Percentiles rank a stretch among this genome's conserved stretches.
These are phyloP conservation scores for Eclectus roratus DNA, from an alignment of 2,113 vertebrate species.

Conservation along the genomic window DNA sequence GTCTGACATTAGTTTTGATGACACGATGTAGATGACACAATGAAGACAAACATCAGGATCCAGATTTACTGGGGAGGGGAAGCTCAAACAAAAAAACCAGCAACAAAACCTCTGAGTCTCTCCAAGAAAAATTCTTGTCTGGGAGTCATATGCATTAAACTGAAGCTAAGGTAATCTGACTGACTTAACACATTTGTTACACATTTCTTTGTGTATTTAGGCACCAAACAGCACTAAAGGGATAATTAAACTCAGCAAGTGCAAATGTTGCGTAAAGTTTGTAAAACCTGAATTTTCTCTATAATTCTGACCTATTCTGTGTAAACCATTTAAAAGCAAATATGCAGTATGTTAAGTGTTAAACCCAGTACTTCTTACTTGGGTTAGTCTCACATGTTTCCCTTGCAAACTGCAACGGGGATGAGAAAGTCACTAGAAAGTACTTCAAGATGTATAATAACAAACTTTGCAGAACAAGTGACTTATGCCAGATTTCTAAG, in stretches of 20 bases:
- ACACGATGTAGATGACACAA: background rate
- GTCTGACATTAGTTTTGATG: background rate
- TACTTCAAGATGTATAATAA: background rate
- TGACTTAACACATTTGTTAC: background rate
- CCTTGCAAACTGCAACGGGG: background rate
- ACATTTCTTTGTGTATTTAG: background rate
- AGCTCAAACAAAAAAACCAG: background rate
- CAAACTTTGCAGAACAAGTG: background rate
- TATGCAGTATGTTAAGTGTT: background rate
- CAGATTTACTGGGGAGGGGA: background rate
- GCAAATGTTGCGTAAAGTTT: background rate
- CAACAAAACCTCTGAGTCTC: fast-evolving
- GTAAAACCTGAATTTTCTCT: background rate
- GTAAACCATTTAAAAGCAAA: background rate
- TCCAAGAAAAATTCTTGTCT: background rate
- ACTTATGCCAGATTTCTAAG: background rate
- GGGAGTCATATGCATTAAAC: background rate
- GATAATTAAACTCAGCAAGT: background rate
- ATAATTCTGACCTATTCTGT: background rate
- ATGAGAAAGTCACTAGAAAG: background rate
- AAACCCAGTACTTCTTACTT: background rate
- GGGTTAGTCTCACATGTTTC: background rate
- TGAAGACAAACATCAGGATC: background rate
- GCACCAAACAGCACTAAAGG: background rate
- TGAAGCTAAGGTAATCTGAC: background rate